phyloP scores from a whole-genome alignment of 1,140 invertebrate genomes.

The Ctenoplectra terminalis region DNA sequence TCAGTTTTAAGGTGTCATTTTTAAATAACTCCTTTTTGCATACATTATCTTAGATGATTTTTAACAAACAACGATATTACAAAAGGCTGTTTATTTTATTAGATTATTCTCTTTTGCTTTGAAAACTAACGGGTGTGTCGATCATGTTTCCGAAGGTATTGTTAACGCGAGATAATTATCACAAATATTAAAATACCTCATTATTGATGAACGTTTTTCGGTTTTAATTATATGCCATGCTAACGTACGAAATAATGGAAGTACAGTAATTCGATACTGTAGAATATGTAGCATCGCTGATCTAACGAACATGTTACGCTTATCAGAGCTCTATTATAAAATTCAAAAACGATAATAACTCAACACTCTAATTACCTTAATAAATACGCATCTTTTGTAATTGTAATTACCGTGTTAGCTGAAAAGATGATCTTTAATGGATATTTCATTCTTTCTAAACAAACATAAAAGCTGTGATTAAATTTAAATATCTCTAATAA shows the following conservation, averaged over 20 bases:
- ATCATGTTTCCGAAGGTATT: background rate
- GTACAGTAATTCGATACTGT: conserved; percentile 17
- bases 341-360: conserved; percentile 19
- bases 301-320: conserved; percentile 26
- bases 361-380: conserved; percentile 6
- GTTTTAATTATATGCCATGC: background rate
- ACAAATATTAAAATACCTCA: background rate
- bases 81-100: background rate
- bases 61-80: too few species aligned
- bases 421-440: background rate
- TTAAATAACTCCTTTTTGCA: background rate
- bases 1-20: background rate
- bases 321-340: conserved; percentile 25
- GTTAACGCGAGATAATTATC: background rate
- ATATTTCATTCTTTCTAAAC: background rate
- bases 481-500: too few species aligned
- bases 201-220: background rate
- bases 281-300: background rate
- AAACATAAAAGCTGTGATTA: background rate
- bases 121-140: background rate
- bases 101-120: background rate
- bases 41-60: too few species aligned
- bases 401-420: conserved; percentile 23
- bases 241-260: background rate
- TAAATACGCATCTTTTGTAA: background rate